phyloP scores from a whole-genome alignment of 2,113 vertebrate genomes.

The Pitta sordida region DNA sequence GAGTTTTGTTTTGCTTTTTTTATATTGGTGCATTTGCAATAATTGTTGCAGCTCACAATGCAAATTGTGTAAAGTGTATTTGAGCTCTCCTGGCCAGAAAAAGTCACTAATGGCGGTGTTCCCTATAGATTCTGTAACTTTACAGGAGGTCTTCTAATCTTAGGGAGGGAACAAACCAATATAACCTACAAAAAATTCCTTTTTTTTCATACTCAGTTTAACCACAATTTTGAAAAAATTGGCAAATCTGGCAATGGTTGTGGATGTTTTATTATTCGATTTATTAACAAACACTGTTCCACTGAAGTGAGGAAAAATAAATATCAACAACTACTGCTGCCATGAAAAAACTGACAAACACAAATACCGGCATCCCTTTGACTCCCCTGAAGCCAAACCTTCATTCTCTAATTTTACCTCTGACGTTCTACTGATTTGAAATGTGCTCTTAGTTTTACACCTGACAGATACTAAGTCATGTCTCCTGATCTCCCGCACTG shows the following conservation, averaged over 20 bases:
- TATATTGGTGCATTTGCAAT: background rate
- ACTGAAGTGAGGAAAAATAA: conserved; percentile 53
- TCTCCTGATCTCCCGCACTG: background rate
- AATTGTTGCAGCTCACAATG: conserved; percentile 19
- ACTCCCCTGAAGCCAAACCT: background rate
- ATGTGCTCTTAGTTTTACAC: background rate
- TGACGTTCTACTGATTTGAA: background rate
- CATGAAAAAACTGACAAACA: background rate
- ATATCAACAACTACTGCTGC: conserved; percentile 58
- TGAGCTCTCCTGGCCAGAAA: background rate
- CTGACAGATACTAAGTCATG: background rate
- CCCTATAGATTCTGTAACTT: background rate
- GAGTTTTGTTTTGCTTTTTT: background rate
- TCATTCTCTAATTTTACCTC: background rate
- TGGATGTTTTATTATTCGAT: conserved; percentile 51
- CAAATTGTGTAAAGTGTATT: background rate
- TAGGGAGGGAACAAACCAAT: fast-evolving
- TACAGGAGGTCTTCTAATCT: background rate
- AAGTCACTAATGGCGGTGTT: background rate
- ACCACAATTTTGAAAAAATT: background rate
- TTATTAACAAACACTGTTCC: conserved; percentile 53
- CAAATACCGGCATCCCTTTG: background rate
- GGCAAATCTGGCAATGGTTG: conserved; percentile 26
- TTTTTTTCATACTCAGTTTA: background rate
- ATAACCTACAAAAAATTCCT: background rate